phyloP scores from a whole-genome alignment of 92 coral and sea anemone species.

The Hydrozoanthus gracilis region DNA sequence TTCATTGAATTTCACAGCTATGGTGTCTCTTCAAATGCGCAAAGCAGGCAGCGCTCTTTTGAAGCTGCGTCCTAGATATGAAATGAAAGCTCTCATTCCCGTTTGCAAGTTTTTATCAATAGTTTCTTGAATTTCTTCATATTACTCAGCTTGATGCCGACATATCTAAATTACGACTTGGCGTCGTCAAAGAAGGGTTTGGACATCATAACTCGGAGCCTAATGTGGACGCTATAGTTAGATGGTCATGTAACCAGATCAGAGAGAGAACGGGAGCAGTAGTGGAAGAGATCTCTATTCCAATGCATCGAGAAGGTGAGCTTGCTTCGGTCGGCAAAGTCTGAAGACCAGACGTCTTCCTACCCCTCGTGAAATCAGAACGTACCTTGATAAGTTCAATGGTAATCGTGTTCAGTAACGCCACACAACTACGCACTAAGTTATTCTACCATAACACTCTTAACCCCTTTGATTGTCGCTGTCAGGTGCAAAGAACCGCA shows the following conservation, averaged over 20 bases:
- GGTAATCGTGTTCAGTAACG: no score
- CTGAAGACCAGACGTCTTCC: not conserved
- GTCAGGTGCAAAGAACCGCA: no score
- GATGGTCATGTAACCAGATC: slow-evolving; percentile 54
- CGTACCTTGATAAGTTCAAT: no score
- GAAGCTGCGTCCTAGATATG: not conserved
- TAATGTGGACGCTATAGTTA: slow-evolving; percentile 67
- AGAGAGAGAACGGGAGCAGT: slow-evolving; percentile 53
- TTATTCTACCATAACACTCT: no score
- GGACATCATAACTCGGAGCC: slow-evolving; percentile 61
- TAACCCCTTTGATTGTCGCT: no score
- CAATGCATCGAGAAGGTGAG: slow-evolving; percentile 72
- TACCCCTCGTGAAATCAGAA: no score
- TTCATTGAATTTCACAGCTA: no score
- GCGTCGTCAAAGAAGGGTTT: slow-evolving; percentile 73
- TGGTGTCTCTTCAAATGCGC: no score
- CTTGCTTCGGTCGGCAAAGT: not conserved
- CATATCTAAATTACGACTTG: slow-evolving; percentile 66
- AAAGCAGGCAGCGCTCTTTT: not conserved
- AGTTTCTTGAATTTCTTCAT: not conserved
- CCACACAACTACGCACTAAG: no score
- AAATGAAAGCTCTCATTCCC: not conserved
- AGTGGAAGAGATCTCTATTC: slow-evolving; percentile 69
- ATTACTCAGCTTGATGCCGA: slow-evolving; percentile 66
- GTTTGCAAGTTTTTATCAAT: no score